These are phyloP conservation scores for Poecile atricapillus DNA, from an alignment of 2,113 vertebrate species.

Conservation along the genomic window DNA sequence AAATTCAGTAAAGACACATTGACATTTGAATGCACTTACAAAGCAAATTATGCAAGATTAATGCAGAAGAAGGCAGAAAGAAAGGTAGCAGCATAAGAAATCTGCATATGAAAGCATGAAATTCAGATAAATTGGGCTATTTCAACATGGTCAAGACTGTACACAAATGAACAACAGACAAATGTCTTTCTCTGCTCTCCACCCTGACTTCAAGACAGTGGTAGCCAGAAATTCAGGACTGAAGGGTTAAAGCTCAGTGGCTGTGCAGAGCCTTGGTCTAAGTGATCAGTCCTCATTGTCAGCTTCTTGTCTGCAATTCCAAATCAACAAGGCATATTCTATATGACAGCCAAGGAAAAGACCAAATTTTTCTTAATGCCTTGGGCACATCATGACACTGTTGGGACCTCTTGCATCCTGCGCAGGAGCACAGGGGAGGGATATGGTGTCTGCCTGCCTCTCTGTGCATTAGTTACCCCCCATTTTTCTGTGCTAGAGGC, in stretches of 20 bases:
- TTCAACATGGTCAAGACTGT: not conserved
- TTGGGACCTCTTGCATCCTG: not conserved
- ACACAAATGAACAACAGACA: not conserved
- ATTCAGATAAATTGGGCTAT: not conserved
- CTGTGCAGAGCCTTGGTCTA: not conserved
- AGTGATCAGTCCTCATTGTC: not conserved
- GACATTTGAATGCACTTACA: not conserved
- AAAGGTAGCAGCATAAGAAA: not conserved
- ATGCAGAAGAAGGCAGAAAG: not conserved
- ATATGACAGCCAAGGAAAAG: not conserved
- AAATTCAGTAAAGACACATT: not conserved
- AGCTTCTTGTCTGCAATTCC: not conserved
- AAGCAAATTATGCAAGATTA: not conserved
- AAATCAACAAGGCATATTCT: not conserved
- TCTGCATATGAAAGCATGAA: not conserved
- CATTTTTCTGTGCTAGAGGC: not conserved
- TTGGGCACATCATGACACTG: not conserved
- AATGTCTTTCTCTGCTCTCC: not conserved
- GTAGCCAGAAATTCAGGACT: not conserved
- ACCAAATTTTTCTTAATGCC: not conserved
- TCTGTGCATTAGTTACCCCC: not conserved
- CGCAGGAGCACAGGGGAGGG: accelerated
- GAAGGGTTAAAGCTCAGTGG: not conserved
- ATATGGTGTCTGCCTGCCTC: not conserved
- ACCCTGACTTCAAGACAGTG: not conserved